phyloP scores from a whole-genome alignment of 1,140 invertebrate species.

The Trissolcus basalis region DNA sequence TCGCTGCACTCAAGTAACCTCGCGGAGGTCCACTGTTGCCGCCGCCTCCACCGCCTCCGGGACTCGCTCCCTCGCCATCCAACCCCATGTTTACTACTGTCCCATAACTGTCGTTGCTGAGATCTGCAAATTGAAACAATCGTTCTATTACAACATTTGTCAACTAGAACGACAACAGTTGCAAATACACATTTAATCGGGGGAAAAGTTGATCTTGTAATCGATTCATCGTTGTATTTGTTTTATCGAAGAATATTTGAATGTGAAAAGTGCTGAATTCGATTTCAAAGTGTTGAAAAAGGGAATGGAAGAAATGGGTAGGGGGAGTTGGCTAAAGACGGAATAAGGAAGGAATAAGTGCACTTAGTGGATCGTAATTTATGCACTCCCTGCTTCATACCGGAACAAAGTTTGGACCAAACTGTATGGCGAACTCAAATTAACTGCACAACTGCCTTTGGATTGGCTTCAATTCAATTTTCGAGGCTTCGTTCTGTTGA shows the following conservation, averaged over 20 bases:
- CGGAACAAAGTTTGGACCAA: conserved; percentile 25
- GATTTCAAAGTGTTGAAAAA: background rate
- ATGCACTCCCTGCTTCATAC: conserved; percentile 7
- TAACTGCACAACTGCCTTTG: conserved; percentile 41
- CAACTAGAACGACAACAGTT: too few relatives aligned
- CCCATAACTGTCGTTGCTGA: conserved; percentile 91
- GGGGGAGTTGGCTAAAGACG: background rate
- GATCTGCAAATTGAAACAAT: conserved; percentile 82
- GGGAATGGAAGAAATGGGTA: background rate
- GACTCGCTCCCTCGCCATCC: conserved; percentile 85
- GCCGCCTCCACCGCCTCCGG: conserved; percentile 79
- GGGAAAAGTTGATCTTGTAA: background rate
- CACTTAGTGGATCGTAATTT: conserved; percentile 12
- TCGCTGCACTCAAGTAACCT: conserved; percentile 80
- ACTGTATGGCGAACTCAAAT: conserved; percentile 38
- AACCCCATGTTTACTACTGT: conserved; percentile 86
- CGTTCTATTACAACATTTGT: too few relatives aligned
- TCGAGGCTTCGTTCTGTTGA: conserved; percentile 25
- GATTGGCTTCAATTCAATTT: conserved; percentile 39
- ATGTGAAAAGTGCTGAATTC: too few relatives aligned
- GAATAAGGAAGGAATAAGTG: conserved; percentile 11
- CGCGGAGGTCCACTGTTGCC: conserved; percentile 78
- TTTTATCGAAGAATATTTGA: too few relatives aligned
- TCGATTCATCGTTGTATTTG: too few relatives aligned
- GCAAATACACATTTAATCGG: too few relatives aligned